Percentiles rank a stretch among this genome's conserved stretches.
These are phyloP conservation scores for Cataglyphis livida DNA, from an alignment of 2,888 invertebrate species.

Conservation along the genomic window DNA sequence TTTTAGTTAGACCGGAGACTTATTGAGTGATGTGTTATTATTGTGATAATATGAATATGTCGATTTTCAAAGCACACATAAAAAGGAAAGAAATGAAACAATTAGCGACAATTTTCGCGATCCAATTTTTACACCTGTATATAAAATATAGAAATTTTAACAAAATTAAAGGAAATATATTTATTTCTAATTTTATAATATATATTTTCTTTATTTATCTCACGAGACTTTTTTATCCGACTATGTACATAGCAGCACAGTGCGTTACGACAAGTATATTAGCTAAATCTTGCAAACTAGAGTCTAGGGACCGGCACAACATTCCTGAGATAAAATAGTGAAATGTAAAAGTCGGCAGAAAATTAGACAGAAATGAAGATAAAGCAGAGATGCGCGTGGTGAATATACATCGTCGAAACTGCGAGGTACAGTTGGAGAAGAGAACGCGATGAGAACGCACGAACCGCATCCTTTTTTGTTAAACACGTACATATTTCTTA, in stretches of 20 bases:
- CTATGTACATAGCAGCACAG: not conserved
- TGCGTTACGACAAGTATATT: conserved; percentile 45
- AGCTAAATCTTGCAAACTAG: conserved; percentile 53
- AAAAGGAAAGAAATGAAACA: too few species aligned
- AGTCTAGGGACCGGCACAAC: conserved; percentile 37
- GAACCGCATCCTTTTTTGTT: conserved; percentile 55
- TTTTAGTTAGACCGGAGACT: too few species aligned
- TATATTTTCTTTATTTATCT: not conserved
- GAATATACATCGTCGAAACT: conserved; percentile 61
- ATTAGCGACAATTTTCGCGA: too few species aligned
- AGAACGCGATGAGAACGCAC: conserved; percentile 62
- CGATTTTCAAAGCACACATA: too few species aligned
- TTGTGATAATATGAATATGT: too few species aligned
- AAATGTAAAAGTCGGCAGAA: conserved; percentile 50
- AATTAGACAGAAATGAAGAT: conserved; percentile 62
- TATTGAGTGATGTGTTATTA: too few species aligned
- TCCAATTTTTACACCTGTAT: not conserved
- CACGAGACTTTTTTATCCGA: conserved; percentile 21
- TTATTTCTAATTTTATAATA: conserved; percentile 21
- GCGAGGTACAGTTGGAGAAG: conserved; percentile 55
- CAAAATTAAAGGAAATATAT: not conserved
- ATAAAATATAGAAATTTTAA: not conserved
- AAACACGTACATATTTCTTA: conserved; percentile 50
- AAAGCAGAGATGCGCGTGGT: conserved; percentile 53
- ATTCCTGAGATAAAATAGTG: conserved; percentile 50